Percentiles rank a stretch among this genome's conserved stretches.
Evolutionary conservation across 92 coral and sea anemone species (phyloP).

Genomic region (Siderastrea radians): DNA sequence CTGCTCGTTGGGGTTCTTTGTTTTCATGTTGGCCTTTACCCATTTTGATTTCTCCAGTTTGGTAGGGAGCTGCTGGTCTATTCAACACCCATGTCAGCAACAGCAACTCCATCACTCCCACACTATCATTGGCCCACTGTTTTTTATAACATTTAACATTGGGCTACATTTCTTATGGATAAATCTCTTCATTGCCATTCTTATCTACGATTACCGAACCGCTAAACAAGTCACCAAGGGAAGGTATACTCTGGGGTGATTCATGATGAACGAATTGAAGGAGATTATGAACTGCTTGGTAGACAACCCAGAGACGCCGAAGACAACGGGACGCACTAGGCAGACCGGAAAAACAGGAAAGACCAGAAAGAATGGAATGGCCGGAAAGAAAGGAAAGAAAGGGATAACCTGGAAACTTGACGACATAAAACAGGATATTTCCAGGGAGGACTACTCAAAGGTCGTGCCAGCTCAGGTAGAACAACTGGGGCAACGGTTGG

Average conservation of each 20-base stretch:
- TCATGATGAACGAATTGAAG: constrained; percentile 45
- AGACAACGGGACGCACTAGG: background rate
- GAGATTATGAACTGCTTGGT: constrained; percentile 28
- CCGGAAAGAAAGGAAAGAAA: background rate
- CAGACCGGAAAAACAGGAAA: background rate
- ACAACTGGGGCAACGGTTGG: background rate
- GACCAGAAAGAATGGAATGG: background rate
- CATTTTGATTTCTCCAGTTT: constrained; percentile 62
- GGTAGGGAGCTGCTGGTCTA: constrained; percentile 29
- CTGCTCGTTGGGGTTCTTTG: constrained; percentile 32
- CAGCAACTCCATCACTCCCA: constrained; percentile 15
- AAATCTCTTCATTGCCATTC: constrained; percentile 58
- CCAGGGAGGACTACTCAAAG: background rate
- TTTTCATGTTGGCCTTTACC: constrained; percentile 56
- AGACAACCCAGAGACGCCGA: background rate
- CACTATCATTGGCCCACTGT: constrained; percentile 40
- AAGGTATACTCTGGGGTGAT: constrained; percentile 47
- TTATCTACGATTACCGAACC: constrained; percentile 44
- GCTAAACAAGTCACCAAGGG: constrained; percentile 16
- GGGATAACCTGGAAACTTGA: constrained; percentile 16
- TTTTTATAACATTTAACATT: constrained; percentile 27
- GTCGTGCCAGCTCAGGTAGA: background rate
- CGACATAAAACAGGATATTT: background rate
- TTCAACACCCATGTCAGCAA: constrained; percentile 8
- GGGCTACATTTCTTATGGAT: constrained; percentile 46